Evolutionary conservation across 2,888 invertebrate genomes (phyloP), one percentile per base, ranked within the genome.

Genomic region (Mylabris sibirica): DNA sequence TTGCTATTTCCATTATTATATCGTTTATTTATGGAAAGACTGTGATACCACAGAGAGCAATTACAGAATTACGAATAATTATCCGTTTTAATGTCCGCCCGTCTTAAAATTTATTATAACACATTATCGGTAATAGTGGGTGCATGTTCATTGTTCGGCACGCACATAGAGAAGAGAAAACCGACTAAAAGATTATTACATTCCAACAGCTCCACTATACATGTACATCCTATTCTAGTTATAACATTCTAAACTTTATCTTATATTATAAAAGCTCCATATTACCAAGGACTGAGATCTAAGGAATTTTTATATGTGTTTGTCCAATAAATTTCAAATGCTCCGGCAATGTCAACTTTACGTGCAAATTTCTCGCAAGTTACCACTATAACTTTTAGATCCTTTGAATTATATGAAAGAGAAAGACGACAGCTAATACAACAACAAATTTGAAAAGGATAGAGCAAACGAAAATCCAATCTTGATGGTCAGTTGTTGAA

Each of bases 241-340:
- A 65, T 67, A 70, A 65, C 65, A 67, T 70, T 63, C 69, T 63
- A n/a, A 64, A 64, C 64, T 62, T 60, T 66, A 69, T 69, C 69
- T 69, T 66, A 44, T 44, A 11, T 53, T 53, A 66, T 64, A 66
- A 66, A 66, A 69, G 69, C 68, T 24, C 63, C 60, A 22, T n/a
- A 26, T 20, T 3, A 20, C 49, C 44, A 20, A 6, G 22, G 11
- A 53, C 49, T 53, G 49, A 53, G 49, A 53, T 53, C 49, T 53
- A 57, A 65, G 70, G 70, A 70, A 70, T 70, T 70, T 70, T 70
- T 70, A 70, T 70, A 70, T 63, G 65, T 67, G 70, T 65, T 67
- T 70, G 70, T 67, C 70, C 70, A 70, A 70, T 70, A 70, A 67
- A 70, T 70, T 67, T 70, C 70, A 64, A 60, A 62, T 41, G 44